Percentiles rank a stretch among this genome's conserved stretches.
These are phyloP conservation scores for Siderastrea radians DNA, from an alignment of 92 coral and sea anemone species.

Conservation along the genomic window DNA sequence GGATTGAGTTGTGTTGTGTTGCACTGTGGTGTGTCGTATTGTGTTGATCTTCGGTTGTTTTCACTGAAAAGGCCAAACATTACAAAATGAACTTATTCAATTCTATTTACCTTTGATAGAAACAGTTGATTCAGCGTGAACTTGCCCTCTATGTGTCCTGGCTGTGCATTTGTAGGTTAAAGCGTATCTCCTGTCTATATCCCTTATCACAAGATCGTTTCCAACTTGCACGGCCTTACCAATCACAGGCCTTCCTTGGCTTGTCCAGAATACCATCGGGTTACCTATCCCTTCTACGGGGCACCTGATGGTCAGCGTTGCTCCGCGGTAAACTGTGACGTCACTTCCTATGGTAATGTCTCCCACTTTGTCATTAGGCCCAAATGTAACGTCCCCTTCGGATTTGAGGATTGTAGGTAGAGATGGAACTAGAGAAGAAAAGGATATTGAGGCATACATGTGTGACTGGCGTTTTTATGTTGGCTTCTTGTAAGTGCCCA, in stretches of 20 bases:
- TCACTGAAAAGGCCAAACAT: too few species aligned
- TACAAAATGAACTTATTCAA: not conserved
- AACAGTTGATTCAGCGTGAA: constrained; percentile 61
- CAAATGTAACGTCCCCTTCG: constrained; percentile 61
- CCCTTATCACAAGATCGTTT: constrained; percentile 67
- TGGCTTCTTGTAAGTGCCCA: too few species aligned
- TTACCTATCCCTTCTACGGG: constrained; percentile 72
- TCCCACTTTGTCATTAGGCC: constrained; percentile 66
- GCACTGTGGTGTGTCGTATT: too few species aligned
- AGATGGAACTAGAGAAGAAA: constrained; percentile 49
- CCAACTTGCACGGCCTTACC: constrained; percentile 84
- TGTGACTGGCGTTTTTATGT: too few species aligned
- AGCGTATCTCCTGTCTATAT: constrained; percentile 80
- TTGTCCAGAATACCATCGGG: constrained; percentile 79
- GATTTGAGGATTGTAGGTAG: constrained; percentile 64
- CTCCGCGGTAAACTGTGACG: constrained; percentile 81
- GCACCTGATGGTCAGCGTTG: constrained; percentile 84
- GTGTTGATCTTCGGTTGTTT: too few species aligned
- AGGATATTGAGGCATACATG: not conserved
- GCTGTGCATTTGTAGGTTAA: constrained; percentile 74
- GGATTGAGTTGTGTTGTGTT: too few species aligned
- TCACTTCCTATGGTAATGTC: constrained; percentile 89
- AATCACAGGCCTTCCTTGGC: constrained; percentile 68
- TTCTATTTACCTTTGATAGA: constrained; percentile 62
- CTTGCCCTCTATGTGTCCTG: constrained; percentile 46